phyloP scores from a whole-genome alignment of 2,797 vertebrate genomes.

The Lacerta agilis region DNA sequence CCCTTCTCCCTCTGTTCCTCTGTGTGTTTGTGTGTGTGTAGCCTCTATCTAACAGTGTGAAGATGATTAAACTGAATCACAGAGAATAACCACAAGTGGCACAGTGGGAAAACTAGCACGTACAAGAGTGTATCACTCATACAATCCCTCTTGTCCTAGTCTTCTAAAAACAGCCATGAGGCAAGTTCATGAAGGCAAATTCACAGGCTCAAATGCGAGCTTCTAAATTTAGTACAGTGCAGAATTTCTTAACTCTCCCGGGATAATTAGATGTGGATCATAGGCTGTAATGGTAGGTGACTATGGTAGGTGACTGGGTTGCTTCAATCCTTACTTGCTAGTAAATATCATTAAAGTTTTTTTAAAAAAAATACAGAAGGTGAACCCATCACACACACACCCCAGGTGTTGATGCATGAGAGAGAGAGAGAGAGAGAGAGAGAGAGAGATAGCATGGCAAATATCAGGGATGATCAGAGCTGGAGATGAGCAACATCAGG shows the following conservation, averaged over 20 bases:
- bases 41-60: not conserved
- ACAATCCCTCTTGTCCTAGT: slow-evolving; percentile 32
- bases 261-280: no score
- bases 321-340: not conserved
- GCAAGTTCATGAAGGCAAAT: not conserved
- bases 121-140: not conserved
- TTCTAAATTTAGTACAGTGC: not conserved
- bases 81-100: not conserved
- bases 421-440: no score
- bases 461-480: no score
- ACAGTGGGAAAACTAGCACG: not conserved
- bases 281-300: not conserved
- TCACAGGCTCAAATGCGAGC: slow-evolving; percentile 1
- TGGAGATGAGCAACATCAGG: no score
- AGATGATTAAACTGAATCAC: not conserved
- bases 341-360: slow-evolving; percentile 13
- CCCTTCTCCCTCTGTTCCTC: not conserved
- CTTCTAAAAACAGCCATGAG: slow-evolving; percentile 17
- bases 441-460: no score
- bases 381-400: no score
- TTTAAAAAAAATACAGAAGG: no score
- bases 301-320: not conserved
- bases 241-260: not conserved
- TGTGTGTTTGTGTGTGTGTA: not conserved
- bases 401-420: no score